phyloP scores from a whole-genome alignment of 2,888 invertebrate genomes.

The Stratiomys singularior region DNA sequence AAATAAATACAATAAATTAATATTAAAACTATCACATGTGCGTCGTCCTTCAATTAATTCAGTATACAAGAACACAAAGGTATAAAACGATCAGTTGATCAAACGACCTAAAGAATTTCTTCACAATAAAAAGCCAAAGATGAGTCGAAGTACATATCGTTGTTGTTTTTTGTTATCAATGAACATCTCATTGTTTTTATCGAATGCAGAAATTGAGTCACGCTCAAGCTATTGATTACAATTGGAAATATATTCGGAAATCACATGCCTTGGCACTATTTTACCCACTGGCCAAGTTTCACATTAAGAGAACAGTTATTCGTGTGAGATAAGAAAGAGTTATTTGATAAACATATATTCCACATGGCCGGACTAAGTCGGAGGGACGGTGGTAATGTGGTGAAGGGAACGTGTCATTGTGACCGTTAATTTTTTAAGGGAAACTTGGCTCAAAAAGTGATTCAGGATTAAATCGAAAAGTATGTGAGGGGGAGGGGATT shows the following conservation, averaged over 20 bases:
- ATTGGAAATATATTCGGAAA: not conserved
- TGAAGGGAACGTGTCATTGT: too few relatives aligned
- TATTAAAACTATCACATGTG: conserved; percentile 2
- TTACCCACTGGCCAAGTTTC: conserved; percentile 12
- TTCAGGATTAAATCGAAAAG: too few relatives aligned
- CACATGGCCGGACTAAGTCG: not conserved
- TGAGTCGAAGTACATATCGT: too few relatives aligned
- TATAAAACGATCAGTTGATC: too few relatives aligned
- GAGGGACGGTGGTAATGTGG: too few relatives aligned
- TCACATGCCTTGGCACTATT: conserved; percentile 12
- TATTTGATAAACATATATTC: conserved; percentile 28
- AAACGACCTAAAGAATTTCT: too few relatives aligned
- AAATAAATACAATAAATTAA: conserved; percentile 11
- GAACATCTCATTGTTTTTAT: not conserved
- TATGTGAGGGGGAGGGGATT: too few relatives aligned
- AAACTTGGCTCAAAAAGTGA: too few relatives aligned
- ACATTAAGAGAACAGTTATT: not conserved
- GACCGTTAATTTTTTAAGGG: too few relatives aligned
- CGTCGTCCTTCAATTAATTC: too few relatives aligned
- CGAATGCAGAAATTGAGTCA: too few relatives aligned
- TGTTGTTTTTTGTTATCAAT: not conserved
- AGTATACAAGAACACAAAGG: too few relatives aligned
- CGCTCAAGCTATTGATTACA: not conserved
- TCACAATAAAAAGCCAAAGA: not conserved
- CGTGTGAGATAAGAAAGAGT: not conserved